phyloP scores from a whole-genome alignment of 2,888 invertebrate genomes.

The Conus canariensis region DNA sequence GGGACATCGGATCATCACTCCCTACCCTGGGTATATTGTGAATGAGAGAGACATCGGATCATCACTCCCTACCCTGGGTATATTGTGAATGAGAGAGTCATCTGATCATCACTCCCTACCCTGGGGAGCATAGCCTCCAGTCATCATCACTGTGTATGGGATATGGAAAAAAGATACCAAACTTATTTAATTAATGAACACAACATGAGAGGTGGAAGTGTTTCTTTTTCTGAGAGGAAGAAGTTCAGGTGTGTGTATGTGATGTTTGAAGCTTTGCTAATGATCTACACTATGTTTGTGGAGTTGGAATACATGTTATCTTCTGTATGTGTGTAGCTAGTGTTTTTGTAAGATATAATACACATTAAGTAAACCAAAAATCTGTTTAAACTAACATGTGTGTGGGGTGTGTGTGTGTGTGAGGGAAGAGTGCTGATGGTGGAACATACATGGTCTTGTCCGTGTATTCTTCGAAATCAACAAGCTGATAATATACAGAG shows the following conservation, averaged over 20 bases:
- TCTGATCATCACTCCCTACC: neutral
- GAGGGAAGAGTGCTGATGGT: neutral
- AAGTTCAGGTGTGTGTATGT: slow-evolving; percentile 24
- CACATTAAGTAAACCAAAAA: slow-evolving; percentile 23
- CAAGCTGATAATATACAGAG: neutral
- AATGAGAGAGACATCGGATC: neutral
- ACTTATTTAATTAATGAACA: neutral
- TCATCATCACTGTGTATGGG: neutral
- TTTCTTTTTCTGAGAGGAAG: neutral
- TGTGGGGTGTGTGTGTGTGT: neutral
- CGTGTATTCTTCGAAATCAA: neutral
- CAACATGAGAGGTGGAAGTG: neutral
- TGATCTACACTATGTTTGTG: slow-evolving; percentile 10
- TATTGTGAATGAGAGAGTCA: too few relatives aligned
- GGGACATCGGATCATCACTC: neutral
- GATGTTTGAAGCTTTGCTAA: slow-evolving; percentile 22
- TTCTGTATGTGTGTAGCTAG: slow-evolving; percentile 38
- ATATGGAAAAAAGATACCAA: neutral
- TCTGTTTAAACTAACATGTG: neutral
- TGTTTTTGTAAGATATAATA: slow-evolving; percentile 36
- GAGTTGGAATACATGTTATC: slow-evolving; percentile 26
- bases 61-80: slow-evolving; percentile 13
- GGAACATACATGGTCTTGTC: neutral
- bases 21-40: slow-evolving; percentile 26
- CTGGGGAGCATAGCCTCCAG: neutral